Base-by-base conservation (phyloP, 2,888 invertebrate species). In the Drosophila buzzatii region DNA sequence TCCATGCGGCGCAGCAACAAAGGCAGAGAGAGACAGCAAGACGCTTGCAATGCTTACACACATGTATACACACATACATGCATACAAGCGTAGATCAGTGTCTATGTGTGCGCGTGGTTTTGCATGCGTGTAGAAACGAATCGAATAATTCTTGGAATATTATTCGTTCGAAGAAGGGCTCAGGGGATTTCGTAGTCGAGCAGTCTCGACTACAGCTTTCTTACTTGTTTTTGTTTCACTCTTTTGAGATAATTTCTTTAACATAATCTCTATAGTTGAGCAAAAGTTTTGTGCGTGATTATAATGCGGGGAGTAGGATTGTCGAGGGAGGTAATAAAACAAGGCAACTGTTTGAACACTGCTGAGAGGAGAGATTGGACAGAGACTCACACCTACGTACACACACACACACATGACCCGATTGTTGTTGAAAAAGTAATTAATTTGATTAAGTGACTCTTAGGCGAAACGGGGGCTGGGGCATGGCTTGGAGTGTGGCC, bases 391-490 rank as follows among this genome's bases (percentile, higher is more conserved):
- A 37, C 57, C 20, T 35, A 35, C 12, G 35, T 10, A 33, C 44
- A 27, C 27, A 27, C 27, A 27, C 27, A 27, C 27, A 27, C 27
- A 27, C 27, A 27, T 1, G 27, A 27, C 27, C 58, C 84, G 79
- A 81, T 77, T 84, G 76, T 75, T 86, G 89, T 85, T 88, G 85
- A 77, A 82, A 89, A 89, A 86, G 89, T 86, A 89, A 86, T 86
- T 86, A 86, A 86, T 86, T 86, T 86, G 89, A 86, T 86, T 82
- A 86, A 86, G 87, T 89, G 89, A 79, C 69, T 41, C 45, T 45
- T 14, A 55, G 14, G 27, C 33, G 45, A 12, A 45, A 16, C 14
- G 14, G 9, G 23, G 39, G 7, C 16, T 3, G 58, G 53, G 23
- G 51, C 27, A 52, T 3, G 10, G 55, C 37, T 14, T 35, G 20